Evolutionary conservation across 2,888 invertebrate species (phyloP), one percentile per base, ranked within the genome.

Genomic region (Strigamia crassipes): DNA sequence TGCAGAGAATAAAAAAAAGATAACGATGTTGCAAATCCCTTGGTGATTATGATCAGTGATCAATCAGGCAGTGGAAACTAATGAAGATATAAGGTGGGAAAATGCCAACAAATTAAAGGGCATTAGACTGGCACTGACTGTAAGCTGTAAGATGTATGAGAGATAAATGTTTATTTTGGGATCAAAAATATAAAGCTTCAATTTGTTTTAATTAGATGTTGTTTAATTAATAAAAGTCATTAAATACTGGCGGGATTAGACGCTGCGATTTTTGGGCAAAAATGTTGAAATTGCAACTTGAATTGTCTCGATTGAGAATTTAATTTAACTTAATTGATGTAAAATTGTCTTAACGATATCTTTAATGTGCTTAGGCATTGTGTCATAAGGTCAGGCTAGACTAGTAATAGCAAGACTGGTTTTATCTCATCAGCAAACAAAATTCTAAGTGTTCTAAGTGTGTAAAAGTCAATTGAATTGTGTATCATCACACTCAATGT

Each of bases 31-130:
- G 73, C 73, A 73, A 73, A 73, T 73, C 73, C 73, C 73, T 27
- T 73, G 73, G 73, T 73, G 73, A 73, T 73, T 73, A 73, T 73
- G 73, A 73, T 73, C 73, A 73, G 73, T 31, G 73, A 73, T 73
- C 73, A 73, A 73, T 73, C 73, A 73, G 73, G 31, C 73, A n/a
- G 27, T 73, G 73, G 27, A 73, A 73, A 73, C 31, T 73, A 73
- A 73, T 73, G 73, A 73, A 73, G 73, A 31, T 73, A 18, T 3
- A 31, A 31, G 73, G 73, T 73, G 27, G 73, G 73, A 73, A 31
- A 51, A 31, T 27, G 27, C 27, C 73, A 27, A 73, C 73, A n/a
- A 73, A 27, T 73, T 73, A n/a, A 73, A 31, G 73, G 13, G 27
- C 73, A 73, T 73, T 73, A 73, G 10, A 38, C 38, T 38, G 38